Base-by-base conservation (phyloP, 2,113 vertebrate genomes). In the Sylvia atricapilla region DNA sequence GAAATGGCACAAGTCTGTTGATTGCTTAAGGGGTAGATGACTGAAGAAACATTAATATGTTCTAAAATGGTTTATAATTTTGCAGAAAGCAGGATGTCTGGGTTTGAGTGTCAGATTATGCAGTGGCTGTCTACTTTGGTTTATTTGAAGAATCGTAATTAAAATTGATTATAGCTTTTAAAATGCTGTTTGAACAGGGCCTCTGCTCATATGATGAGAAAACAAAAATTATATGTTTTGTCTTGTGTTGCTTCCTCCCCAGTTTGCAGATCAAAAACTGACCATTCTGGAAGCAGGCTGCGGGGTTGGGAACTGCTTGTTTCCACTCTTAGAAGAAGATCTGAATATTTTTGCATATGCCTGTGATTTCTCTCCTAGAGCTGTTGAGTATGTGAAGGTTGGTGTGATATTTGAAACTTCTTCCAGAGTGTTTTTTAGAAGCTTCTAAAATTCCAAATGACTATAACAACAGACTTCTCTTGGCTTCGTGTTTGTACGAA, bases 321-420 rank as follows among this genome's bases (percentile, higher is more conserved):
- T 99, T 97, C 99, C 99, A 7, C 98, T 99, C 77, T 97, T 99
- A 67, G 98, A 99, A 97, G 99, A 99, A 20, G 99, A 99, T 87
- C 95, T 92, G 69, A 98, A 98, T 96, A 97, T 99, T 88, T 99
- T 99, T 93, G 98, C 98, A 16, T 99, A 99, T 47, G 99, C 99
- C 68, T 99, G 99, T 96, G 99, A 99, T 97, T 99, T 99, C 96
- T 99, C 99, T 76, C 99, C 99, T 41, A 97, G 99, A 97, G 99
- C 99, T 55, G 98, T 99, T 35, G 98, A 99, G 25, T 99, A 99
- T 95, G 98, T 99, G 76, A 99, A 99, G 97, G 99, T 99, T 96
- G 96, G 98, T 98, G 53, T 82, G 55, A 78, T 52, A 52, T 69
- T 77, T 72, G 5, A 15, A 85, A 41, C 49, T 67, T 89, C 66